Conservation (phyloP, 2,797 vertebrate genomes). For the Pitangus sulphuratus region DNA sequence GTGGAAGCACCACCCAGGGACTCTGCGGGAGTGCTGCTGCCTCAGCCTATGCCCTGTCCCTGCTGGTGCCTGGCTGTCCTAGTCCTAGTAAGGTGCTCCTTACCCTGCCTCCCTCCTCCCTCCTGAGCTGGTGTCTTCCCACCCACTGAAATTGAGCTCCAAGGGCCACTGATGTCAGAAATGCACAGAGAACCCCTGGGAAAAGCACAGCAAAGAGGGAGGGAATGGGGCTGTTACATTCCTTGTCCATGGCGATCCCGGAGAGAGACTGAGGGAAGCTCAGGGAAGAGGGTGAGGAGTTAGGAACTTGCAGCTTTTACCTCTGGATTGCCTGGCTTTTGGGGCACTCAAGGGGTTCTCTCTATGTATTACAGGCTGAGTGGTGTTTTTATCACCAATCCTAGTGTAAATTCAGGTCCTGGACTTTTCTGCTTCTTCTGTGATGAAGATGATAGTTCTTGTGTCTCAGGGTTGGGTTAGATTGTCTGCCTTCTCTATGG, state of each 20-base stretch:
- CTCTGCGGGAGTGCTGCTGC: not conserved
- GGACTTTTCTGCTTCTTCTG: not conserved
- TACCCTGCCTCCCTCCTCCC: not conserved
- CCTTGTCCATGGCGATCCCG: not conserved
- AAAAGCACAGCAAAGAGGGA: not conserved
- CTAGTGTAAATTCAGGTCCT: not conserved
- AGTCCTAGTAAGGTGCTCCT: not conserved
- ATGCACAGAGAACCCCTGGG: fast-evolving
- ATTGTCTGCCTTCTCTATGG: not conserved
- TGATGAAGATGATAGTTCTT: not conserved
- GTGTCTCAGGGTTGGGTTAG: not conserved
- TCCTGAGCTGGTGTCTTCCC: not conserved
- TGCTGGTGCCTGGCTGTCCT: not conserved
- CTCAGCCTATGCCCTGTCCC: not conserved
- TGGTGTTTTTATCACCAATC: not conserved
- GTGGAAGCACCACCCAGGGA: not conserved
- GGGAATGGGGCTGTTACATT: not conserved
- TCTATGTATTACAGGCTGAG: not conserved
- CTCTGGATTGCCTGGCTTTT: not conserved
- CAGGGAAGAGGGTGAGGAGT: not conserved
- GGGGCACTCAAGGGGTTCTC: not conserved
- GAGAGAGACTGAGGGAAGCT: not conserved
- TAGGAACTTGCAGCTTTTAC: not conserved
- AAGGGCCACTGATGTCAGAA: not conserved
- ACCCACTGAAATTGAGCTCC: fast-evolving